Percentiles rank a stretch among this genome's conserved stretches.
Conservation (phyloP, 1,140 invertebrate genomes). For the Agrilus planipennis region DNA sequence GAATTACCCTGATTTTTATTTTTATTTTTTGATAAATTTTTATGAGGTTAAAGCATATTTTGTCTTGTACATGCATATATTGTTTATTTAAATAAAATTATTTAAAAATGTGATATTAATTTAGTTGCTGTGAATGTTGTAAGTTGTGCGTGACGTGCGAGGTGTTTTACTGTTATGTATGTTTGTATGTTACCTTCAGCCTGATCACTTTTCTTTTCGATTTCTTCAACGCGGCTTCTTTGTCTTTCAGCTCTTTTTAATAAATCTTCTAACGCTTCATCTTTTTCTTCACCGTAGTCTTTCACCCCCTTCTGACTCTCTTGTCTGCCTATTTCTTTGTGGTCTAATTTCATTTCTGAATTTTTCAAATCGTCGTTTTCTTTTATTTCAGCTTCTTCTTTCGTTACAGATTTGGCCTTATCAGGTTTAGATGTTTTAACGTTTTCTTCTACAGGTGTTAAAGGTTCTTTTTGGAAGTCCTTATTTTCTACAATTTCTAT, state of each 20-base stretch:
- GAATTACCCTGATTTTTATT: too few species aligned
- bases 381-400: constrained; percentile 13
- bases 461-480: constrained; percentile 6
- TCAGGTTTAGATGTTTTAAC: constrained; percentile 4
- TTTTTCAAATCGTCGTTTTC: constrained; percentile 2
- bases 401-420: constrained; percentile 9
- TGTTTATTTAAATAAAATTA: too few species aligned
- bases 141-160: too few species aligned
- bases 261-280: constrained; percentile 48
- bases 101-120: too few species aligned
- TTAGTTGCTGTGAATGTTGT: too few species aligned
- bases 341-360: background rate
- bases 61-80: too few species aligned
- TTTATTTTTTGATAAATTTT: too few species aligned
- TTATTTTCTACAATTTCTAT: constrained; percentile 19
- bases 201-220: constrained; percentile 36
- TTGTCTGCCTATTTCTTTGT: too few species aligned
- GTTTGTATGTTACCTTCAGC: constrained; percentile 27
- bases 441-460: constrained; percentile 1
- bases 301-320: constrained; percentile 5
- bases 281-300: constrained; percentile 37
- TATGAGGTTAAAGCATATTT: too few species aligned
- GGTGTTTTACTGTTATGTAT: background rate
- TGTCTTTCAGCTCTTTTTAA: constrained; percentile 52
- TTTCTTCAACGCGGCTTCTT: constrained; percentile 55